phyloP scores from a whole-genome alignment of 2,888 invertebrate species.

The Drosophila neotestacea region DNA sequence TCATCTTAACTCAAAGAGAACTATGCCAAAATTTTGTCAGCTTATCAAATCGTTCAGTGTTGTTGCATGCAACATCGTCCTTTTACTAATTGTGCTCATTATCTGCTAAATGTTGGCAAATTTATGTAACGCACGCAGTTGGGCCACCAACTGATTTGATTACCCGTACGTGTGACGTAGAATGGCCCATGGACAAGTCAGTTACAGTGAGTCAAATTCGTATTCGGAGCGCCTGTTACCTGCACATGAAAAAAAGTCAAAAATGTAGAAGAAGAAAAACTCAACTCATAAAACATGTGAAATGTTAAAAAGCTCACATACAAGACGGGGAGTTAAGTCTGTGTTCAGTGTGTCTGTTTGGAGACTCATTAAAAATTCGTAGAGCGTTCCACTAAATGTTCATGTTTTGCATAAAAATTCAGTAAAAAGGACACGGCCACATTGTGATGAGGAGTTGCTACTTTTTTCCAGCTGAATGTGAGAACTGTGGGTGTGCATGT shows the following conservation, averaged over 20 bases:
- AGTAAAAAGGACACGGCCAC: conserved; percentile 52
- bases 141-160: conserved; percentile 73
- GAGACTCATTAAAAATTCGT: conserved; percentile 82
- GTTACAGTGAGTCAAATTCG: background rate
- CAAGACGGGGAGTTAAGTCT: conserved; percentile 24
- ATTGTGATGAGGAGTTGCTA: conserved; percentile 50
- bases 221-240: conserved; percentile 33
- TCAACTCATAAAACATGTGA: conserved; percentile 75
- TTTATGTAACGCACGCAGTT: conserved; percentile 75
- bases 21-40: background rate
- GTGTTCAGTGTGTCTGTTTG: conserved; percentile 22
- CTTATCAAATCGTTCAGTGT: conserved; percentile 45
- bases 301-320: conserved; percentile 66
- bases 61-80: conserved; percentile 35
- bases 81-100: conserved; percentile 76
- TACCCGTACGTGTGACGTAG: conserved; percentile 64
- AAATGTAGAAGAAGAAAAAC: conserved; percentile 14
- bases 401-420: conserved; percentile 83
- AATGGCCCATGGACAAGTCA: conserved; percentile 9
- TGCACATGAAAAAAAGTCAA: conserved; percentile 33
- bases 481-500: conserved; percentile 2
- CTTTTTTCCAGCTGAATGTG: conserved; percentile 19
- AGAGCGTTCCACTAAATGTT: conserved; percentile 83
- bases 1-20: too few relatives aligned
- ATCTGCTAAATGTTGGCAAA: conserved; percentile 78